Base-by-base conservation (phyloP, 2,797 vertebrate genomes). In the Phalloptychus januarius region DNA sequence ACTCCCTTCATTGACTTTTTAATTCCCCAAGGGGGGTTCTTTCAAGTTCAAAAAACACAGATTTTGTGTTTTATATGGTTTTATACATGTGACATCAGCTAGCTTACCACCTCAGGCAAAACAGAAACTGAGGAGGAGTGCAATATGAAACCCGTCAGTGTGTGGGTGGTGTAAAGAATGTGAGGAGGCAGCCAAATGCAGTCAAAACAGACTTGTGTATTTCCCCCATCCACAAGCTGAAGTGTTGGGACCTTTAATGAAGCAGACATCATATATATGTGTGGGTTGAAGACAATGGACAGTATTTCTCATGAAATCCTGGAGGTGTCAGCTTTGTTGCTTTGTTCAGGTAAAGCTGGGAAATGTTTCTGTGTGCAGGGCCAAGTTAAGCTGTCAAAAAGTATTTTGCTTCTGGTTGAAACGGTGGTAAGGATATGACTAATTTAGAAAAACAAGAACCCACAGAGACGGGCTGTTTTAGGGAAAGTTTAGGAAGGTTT, bases 161-260 rank as follows among this genome's bases (percentile, higher is more conserved):
- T 79, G 91, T 92, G 87, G 92, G 93, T 50, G 88, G 77, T 61
- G 15, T 58, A 78, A 87, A 86, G 87, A 90, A 92, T 90, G 88
- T 31, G 28, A 63, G 78, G 72, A 79, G 79, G 75, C 77, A 79
- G 69, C 45, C 54, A 20, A 61, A 31, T 45, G 67, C 13, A 45
- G n/a, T 80, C 69, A 80, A 65, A 83, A 82, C 42, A 65, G 25
- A 76, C 71, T 61, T 13, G 0, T 76, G 82, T 75, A 46, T 79
- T 87, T 87, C 79, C 84, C 82, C 71, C 2, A 3, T 81, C 77
- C 79, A 31, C 77, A 82, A 40, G 80, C 75, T 80, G 63, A 65
- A 58, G 42, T n/a, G 40, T 52, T 36, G 5, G 54, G 82, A 73
- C 83, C 87, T 91, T 88, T 89, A 82, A 91, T 91, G 77, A 83